A percentile compares a stretch with the other conserved stretches of the same genome.
These are phyloP conservation scores for Acronicta alni DNA, from an alignment of 2,888 invertebrate genomes.

Conservation along the genomic window DNA sequence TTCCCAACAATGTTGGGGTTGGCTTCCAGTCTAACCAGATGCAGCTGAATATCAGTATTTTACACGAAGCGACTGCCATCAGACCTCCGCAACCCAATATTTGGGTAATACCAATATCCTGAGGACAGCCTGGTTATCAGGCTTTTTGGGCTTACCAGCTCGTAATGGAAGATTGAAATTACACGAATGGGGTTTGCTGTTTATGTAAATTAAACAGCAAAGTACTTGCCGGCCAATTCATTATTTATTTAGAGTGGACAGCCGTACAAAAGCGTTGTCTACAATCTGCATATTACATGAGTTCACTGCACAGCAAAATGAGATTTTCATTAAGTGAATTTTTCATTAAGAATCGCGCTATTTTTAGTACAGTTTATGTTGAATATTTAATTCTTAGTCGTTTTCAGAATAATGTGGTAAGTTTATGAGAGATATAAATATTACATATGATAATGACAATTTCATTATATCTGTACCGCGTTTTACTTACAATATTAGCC, in stretches of 20 bases:
- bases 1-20: too few species aligned
- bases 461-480: too few species aligned
- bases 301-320: conserved; percentile 13
- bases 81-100: too few species aligned
- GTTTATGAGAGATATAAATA: too few species aligned
- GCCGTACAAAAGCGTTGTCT: conserved; percentile 13
- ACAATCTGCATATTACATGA: conserved; percentile 31
- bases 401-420: background rate
- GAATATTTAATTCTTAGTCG: conserved; percentile 8
- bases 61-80: too few species aligned
- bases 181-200: conserved; percentile 5
- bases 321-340: conserved; percentile 29
- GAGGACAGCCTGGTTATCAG: too few species aligned
- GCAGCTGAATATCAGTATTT: too few species aligned
- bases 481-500: too few species aligned
- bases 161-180: conserved; percentile 39
- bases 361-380: conserved; percentile 11
- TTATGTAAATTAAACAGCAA: conserved; percentile 10
- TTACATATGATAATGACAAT: too few species aligned
- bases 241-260: conserved; percentile 31
- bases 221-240: conserved; percentile 15
- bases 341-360: conserved; percentile 26
- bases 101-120: too few species aligned
- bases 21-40: too few species aligned
- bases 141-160: too few species aligned